These are phyloP conservation scores for Platysteira castanea DNA, from an alignment of 2,113 vertebrate species.

Conservation along the genomic window DNA sequence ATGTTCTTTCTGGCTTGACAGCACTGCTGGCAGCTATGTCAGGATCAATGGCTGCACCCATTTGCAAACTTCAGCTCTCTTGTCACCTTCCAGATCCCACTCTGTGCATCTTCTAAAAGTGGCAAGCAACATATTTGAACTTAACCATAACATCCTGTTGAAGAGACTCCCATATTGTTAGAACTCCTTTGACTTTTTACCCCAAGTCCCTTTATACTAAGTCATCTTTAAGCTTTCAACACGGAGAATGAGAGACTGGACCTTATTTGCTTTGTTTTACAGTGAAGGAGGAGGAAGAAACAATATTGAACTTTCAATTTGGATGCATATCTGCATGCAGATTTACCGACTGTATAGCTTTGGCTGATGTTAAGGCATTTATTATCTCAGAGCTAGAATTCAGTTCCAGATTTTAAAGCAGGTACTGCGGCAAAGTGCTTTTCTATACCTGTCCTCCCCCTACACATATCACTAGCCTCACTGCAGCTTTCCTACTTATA, in stretches of 20 bases:
- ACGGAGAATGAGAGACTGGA: not conserved
- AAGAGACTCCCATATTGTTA: not conserved
- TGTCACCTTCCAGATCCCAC: not conserved
- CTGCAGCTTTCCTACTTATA: not conserved
- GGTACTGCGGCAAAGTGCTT: not conserved
- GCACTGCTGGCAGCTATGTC: not conserved
- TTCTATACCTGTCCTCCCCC: not conserved
- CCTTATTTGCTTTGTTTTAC: not conserved
- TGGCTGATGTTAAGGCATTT: not conserved
- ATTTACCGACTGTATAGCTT: not conserved
- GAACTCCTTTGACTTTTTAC: not conserved
- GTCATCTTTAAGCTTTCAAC: not conserved
- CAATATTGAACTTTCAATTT: not conserved
- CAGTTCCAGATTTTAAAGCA: not conserved
- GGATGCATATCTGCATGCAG: not conserved
- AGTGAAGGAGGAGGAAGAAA: not conserved
- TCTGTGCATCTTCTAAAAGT: not conserved
- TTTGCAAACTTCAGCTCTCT: not conserved
- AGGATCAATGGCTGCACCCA: not conserved
- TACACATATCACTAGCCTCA: rapidly evolving
- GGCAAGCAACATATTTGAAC: not conserved
- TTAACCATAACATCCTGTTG: not conserved
- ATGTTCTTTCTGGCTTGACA: not conserved
- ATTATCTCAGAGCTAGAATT: not conserved
- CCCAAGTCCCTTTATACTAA: not conserved